These are phyloP conservation scores for Notolabrus celidotus DNA, from an alignment of 2,797 vertebrate species.

Conservation along the genomic window DNA sequence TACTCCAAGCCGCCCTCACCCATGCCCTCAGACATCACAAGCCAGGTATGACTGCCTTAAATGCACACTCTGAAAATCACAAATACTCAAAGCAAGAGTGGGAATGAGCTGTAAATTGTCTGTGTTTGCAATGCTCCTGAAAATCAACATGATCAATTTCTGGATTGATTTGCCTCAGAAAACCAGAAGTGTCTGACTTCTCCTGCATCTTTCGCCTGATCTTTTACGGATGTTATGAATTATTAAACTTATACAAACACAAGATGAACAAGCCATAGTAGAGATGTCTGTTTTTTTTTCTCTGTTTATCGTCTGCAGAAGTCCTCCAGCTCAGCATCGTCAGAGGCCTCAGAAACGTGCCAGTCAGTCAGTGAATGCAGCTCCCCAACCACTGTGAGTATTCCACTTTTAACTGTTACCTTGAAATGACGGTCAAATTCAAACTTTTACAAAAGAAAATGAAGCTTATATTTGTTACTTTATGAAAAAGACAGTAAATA, in stretches of 20 bases:
- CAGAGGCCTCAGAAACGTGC: conserved; percentile 97
- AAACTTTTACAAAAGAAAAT: too few species aligned
- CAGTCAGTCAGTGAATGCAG: conserved; percentile 99
- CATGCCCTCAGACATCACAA: conserved; percentile 97
- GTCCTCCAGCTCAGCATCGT: conserved; percentile 97
- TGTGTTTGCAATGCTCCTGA: too few species aligned
- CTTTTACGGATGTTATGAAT: fast-evolving
- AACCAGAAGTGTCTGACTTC: too few species aligned
- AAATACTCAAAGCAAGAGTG: too few species aligned
- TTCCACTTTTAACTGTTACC: not conserved
- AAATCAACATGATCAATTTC: too few species aligned
- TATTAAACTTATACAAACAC: too few species aligned
- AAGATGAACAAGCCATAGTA: not conserved
- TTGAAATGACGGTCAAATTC: too few species aligned
- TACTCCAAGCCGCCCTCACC: conserved; percentile 98
- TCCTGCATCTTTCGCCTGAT: too few species aligned
- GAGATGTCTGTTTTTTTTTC: not conserved
- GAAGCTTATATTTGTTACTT: too few species aligned
- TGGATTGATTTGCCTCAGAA: too few species aligned
- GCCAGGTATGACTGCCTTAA: conserved; percentile 86
- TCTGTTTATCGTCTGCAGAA: conserved; percentile 84
- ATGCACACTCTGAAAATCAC: not conserved
- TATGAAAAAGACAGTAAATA: too few species aligned
- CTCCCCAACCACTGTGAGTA: conserved; percentile 96
- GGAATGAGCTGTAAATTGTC: too few species aligned